Base-by-base conservation (phyloP, 2,888 invertebrate genomes). In the Coenonympha glycerion region DNA sequence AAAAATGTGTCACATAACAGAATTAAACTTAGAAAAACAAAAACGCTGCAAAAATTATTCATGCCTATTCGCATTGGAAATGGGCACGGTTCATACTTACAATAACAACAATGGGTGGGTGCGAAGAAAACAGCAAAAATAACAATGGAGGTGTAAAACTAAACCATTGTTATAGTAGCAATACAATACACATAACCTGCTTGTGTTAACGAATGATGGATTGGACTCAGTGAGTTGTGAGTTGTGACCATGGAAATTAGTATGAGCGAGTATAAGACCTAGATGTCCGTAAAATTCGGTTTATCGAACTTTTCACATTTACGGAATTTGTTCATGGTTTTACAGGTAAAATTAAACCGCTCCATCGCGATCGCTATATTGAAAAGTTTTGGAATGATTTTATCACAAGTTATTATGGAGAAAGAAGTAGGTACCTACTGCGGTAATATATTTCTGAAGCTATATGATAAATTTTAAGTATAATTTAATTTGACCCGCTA, bases 111-210 rank as follows among this genome's bases (percentile, higher is more conserved):
- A 55, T 52, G 22, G 40, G 40, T 6, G 15, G 39, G 40, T 41
- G 21, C 40, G 22, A 54, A 54, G 47, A 55, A 51, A 47, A 45
- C 13, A 28, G 28, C 28, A 51, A 53, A 50, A 44, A 51, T 24
- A 45, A 44, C 34, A 39, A 24, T 21, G 3, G 31, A 31, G 40
- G 39, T 52, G 47, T 21, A 37, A 15, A 49, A 46, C 22, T 24
- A 9, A 21, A 28, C 36, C 44, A 54, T 50, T 54, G 53, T 54
- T 47, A 13, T 6, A 19, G n/a, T 22, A 28, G n/a, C n/a, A 16
- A 13, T 37, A 48, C 53, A 54, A 47, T 51, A 37, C 24, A 40
- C 13, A 28, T 41, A 33, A 48, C 45, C 40, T 36, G 48, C 26
- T 28, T 36, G 22, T 33, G 48, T 48, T 41, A 28, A 6, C 39